Base-by-base conservation (phyloP, 2,113 vertebrate genomes). In the Copsychus sechellarum region DNA sequence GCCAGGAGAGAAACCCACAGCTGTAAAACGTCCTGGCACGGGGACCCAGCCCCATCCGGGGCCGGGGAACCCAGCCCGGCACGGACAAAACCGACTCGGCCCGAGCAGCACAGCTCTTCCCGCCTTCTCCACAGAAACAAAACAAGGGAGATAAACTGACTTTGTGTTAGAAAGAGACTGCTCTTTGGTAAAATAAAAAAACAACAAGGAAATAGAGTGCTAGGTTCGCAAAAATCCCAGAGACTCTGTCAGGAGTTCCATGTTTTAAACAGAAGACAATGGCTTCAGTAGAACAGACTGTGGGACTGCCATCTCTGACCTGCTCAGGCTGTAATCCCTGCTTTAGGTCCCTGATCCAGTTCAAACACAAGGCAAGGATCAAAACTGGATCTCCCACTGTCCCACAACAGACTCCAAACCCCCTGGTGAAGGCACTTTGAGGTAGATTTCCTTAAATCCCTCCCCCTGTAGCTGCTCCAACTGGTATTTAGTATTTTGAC, bases 1-100 rank as follows among this genome's bases (percentile, higher is more conserved):
- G 98, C 19, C 94, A 80, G 87, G 57, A 54, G 84, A 95, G 17
- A 78, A 88, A 69, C 88, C 2, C 15, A 8, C 31, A 29, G 24
- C 62, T 36, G 21, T 80, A 16, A 78, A 81, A 77, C 43, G 28
- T 19, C 78, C 86, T 6, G 47, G 87, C 38, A 22, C 71, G 95
- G 87, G 89, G 64, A 28, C 40, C 84, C 64, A 97, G 93, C 94
- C 95, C 97, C 98, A 98, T 95, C 98, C 98, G 94, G 94, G 57
- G 95, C 34, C 21, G 6, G 11, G 51, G 54, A 66, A 83, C 14
- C 36, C 71, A 57, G 1, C 1, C 1, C 13, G 54, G 56, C 36
- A 65, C 67, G 62, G 60, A 43, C 38, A 89, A 82, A 81, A 5
- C 8, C 60, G 71, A 56, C 47, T 6, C 2, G 5, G 38, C 2